phyloP scores from a whole-genome alignment of 2,888 invertebrate genomes.

The Eupithecia vulgata region DNA sequence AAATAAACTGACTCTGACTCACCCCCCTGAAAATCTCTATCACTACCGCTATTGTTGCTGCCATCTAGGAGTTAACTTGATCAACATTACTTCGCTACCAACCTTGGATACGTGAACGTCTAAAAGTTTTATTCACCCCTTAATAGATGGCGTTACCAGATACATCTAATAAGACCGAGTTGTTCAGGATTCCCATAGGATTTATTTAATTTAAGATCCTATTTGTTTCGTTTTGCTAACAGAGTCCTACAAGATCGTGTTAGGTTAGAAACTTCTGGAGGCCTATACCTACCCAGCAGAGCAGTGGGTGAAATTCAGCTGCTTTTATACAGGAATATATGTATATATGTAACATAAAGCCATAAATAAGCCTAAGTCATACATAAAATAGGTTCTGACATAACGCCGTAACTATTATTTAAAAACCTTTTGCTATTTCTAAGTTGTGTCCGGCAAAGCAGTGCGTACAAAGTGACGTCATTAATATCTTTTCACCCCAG shows the following conservation, averaged over 20 bases:
- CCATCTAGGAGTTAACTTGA: constrained; percentile 18
- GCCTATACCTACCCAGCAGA: no score
- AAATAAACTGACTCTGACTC: no score
- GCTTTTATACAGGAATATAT: no score
- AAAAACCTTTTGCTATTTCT: neutral
- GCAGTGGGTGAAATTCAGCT: no score
- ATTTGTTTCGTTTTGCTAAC: neutral
- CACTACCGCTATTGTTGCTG: neutral
- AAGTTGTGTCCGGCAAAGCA: constrained; percentile 6
- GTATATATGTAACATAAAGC: no score
- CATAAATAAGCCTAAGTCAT: no score
- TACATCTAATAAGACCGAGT: neutral
- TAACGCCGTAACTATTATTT: neutral
- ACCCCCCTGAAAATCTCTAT: no score
- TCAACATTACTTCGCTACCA: neutral
- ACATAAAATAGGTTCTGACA: neutral
- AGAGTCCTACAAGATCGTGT: neutral
- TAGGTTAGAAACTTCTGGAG: neutral
- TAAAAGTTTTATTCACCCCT: constrained; percentile 28
- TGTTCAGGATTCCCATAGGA: neutral
- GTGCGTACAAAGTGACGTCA: constrained; percentile 31
- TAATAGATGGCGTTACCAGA: constrained; percentile 47
- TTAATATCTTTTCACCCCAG: constrained; percentile 34
- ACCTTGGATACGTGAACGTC: neutral
- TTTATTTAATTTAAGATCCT: neutral